Conservation (phyloP, 64 coral and sea anemone species). For the Cladopsammia gracilis region DNA sequence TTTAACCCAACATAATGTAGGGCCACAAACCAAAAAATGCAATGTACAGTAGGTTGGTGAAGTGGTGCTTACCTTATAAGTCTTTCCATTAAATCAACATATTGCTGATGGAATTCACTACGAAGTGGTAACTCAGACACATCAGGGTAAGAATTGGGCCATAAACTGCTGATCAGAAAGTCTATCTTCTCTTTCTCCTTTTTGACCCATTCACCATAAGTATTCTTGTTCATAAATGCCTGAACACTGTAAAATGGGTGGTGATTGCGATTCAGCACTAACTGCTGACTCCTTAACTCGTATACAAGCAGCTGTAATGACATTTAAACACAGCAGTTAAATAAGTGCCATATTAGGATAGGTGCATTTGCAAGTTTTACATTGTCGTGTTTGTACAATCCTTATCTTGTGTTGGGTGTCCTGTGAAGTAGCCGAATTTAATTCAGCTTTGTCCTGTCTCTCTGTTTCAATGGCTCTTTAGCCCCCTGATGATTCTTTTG, state of each 20-base stretch:
- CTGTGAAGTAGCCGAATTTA: too few species aligned
- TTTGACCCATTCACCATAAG: constrained; percentile 84
- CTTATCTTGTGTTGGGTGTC: too few species aligned
- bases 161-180: constrained; percentile 76
- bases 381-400: too few species aligned
- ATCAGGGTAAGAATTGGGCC: constrained; percentile 68
- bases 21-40: too few species aligned
- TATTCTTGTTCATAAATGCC: constrained; percentile 91
- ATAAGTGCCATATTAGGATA: too few species aligned
- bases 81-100: constrained; percentile 68
- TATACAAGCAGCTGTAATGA: constrained; percentile 70
- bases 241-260: constrained; percentile 93
- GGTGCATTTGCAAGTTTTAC: too few species aligned
- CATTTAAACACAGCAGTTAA: too few species aligned
- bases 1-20: too few species aligned
- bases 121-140: constrained; percentile 63
- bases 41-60: too few species aligned
- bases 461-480: too few species aligned
- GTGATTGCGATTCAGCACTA: constrained; percentile 68
- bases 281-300: constrained; percentile 63
- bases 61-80: constrained; percentile 68
- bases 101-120: constrained; percentile 75
- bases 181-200: constrained; percentile 75
- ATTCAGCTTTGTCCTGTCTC: too few species aligned
- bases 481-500: too few species aligned